phyloP scores from a whole-genome alignment of 1,140 invertebrate species.

The Macrobrachium nipponense region DNA sequence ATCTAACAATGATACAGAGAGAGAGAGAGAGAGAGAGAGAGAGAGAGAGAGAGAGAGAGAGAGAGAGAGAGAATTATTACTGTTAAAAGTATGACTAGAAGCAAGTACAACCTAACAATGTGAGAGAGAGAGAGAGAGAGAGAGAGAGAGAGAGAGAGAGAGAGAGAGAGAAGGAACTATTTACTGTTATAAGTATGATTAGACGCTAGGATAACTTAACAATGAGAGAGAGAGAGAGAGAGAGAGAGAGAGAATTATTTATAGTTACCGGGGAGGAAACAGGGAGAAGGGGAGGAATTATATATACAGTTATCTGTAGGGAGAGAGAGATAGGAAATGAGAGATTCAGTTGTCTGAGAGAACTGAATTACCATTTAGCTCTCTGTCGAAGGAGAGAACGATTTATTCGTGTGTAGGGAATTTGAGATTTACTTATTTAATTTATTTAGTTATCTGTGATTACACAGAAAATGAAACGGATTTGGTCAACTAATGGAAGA shows the following conservation, averaged over 20 bases:
- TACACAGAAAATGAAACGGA: too few species aligned
- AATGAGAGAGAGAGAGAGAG: constrained; percentile 20
- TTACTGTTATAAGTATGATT: too few species aligned
- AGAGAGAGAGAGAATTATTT: background rate
- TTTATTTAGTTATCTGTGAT: too few species aligned
- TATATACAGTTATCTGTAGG: background rate
- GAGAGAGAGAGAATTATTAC: background rate
- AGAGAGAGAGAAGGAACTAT: constrained; percentile 24
- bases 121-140: constrained; percentile 26
- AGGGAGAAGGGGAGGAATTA: background rate
- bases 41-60: constrained; percentile 1
- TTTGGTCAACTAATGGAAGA: background rate
- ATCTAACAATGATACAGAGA: background rate
- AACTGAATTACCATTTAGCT: background rate
- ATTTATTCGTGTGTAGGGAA: too few species aligned
- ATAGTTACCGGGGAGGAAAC: background rate
- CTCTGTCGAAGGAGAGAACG: too few species aligned
- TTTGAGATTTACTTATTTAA: too few species aligned
- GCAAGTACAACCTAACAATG: background rate
- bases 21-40: constrained; percentile 15
- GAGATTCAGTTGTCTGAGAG: background rate
- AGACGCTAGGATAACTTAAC: too few species aligned
- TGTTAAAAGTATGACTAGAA: background rate
- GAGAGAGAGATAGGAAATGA: background rate
- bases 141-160: constrained; percentile 17